Conservation (phyloP, 1,140 invertebrate genomes). For the Calliopsis andreniformis region DNA sequence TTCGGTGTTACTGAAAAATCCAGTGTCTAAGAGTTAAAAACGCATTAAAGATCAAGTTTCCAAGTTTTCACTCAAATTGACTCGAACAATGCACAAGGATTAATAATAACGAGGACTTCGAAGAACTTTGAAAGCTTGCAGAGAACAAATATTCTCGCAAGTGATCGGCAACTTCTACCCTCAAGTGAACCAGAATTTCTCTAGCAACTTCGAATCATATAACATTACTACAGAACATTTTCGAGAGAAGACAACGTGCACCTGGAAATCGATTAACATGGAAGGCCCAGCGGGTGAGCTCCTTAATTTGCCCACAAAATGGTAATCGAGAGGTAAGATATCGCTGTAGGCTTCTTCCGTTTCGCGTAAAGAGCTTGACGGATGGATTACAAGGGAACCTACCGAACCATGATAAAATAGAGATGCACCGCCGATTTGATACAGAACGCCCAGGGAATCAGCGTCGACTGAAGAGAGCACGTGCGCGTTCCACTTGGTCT, state of each 20-base stretch:
- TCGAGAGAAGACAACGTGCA: background rate
- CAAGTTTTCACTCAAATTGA: no score
- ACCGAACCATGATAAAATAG: slow-evolving; percentile 47
- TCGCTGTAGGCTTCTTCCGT: slow-evolving; percentile 26
- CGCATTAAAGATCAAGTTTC: no score
- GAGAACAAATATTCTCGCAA: no score
- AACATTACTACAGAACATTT: background rate
- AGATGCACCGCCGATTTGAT: slow-evolving; percentile 35
- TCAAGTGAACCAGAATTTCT: no score
- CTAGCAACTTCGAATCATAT: no score
- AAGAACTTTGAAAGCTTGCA: no score
- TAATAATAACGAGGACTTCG: no score
- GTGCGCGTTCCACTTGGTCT: slow-evolving; percentile 6
- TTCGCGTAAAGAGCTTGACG: slow-evolving; percentile 56
- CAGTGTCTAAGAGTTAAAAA: no score
- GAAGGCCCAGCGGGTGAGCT: background rate
- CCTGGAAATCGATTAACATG: slow-evolving; percentile 30
- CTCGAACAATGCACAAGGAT: no score
- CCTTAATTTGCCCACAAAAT: slow-evolving; percentile 51
- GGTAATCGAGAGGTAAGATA: slow-evolving; percentile 26
- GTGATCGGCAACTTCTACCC: no score
- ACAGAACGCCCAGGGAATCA: slow-evolving; percentile 44
- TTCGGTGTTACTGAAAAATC: no score
- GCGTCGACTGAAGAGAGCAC: slow-evolving; percentile 29
- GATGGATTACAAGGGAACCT: slow-evolving; percentile 53